Evolutionary conservation across 35 echinoderm and acorn worm species (phyloP).

Genomic region (Anneissia japonica): DNA sequence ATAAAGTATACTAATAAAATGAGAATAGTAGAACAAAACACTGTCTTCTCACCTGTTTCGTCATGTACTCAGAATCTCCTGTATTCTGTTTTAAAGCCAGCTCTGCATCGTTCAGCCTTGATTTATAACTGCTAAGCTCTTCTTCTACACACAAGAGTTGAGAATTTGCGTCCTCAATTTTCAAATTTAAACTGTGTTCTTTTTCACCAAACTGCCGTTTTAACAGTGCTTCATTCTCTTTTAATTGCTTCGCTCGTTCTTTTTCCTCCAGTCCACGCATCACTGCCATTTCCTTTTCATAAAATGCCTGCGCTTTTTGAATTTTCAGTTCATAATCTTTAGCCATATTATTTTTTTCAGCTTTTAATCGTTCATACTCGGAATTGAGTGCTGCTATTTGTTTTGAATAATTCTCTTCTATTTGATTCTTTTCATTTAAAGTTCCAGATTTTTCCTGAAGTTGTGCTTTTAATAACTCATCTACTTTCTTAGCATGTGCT

Average conservation of each 20-base stretch:
- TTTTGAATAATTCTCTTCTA: conserved; percentile 33
- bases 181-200: conserved; percentile 51
- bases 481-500: conserved; percentile 46
- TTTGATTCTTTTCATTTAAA: conserved; percentile 52
- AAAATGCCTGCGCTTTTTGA: conserved; percentile 76
- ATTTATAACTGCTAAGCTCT: conserved; percentile 60
- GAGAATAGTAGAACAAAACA: background rate
- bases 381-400: conserved; percentile 63
- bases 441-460: conserved; percentile 29
- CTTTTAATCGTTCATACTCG: conserved; percentile 40
- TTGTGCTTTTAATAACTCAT: conserved; percentile 47
- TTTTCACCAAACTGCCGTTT: conserved; percentile 64
- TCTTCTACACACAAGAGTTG: conserved; percentile 76
- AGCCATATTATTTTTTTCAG: conserved; percentile 48
- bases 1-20: too few relatives aligned
- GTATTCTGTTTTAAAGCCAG: conserved; percentile 29
- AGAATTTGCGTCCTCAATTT: conserved; percentile 59
- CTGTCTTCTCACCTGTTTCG: conserved; percentile 59
- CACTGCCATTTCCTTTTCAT: conserved; percentile 75
- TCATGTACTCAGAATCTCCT: conserved; percentile 27
- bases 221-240: conserved; percentile 61
- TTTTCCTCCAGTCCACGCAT: conserved; percentile 47
- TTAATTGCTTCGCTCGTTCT: conserved; percentile 51
- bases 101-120: conserved; percentile 46
- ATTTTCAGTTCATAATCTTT: conserved; percentile 93